Base-by-base conservation (phyloP, 1,140 invertebrate species). In the Reticulitermes speratus region DNA sequence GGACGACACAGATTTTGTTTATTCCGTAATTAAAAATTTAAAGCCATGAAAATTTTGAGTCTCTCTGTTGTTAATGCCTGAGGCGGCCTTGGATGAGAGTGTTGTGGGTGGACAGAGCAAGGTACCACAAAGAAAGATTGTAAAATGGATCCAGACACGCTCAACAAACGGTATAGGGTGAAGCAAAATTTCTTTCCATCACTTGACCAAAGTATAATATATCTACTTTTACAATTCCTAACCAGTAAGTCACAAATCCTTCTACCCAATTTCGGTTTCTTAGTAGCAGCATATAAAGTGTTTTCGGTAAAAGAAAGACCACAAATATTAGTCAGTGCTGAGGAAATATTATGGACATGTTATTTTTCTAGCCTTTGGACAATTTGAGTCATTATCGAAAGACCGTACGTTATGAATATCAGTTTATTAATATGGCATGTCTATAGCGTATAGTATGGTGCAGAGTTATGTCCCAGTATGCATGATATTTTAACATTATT, bases 101-200 rank as follows among this genome's bases (percentile, higher is more conserved):
- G 65, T 75, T 75, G 65, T 75, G 65, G 65, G 65, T 75, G 65
- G 65, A 75, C 65, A 75, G 65, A 75, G 65, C n/a, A 75, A n/a
- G 65, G 25, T 75, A 75, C 25, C 16, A 75, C 65, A 75, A 75
- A 75, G 65, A 30, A 75, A 25, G n/a, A 30, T 75, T 75, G 65
- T 8, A 75, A 75, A 75, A 75, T 75, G 65, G 65, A 75, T 75
- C 7, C 25, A 75, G 65, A 75, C 65, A 75, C 65, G 65, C n/a
- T 75, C 25, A 75, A 30, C n/a, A 75, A 30, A 75, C 7, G n/a
- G 9, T 75, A 75, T 30, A 75, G 65, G 65, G 14, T 75, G 65
- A 25, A n/a, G 9, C n/a, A 30, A 25, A 75, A n/a, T 65, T 23
- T 11, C 59, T 65, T 23, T 65, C 59, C 25, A 21, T 65, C 8